Conservation (phyloP, 2,113 vertebrate species). For the Calyptomena viridis region DNA sequence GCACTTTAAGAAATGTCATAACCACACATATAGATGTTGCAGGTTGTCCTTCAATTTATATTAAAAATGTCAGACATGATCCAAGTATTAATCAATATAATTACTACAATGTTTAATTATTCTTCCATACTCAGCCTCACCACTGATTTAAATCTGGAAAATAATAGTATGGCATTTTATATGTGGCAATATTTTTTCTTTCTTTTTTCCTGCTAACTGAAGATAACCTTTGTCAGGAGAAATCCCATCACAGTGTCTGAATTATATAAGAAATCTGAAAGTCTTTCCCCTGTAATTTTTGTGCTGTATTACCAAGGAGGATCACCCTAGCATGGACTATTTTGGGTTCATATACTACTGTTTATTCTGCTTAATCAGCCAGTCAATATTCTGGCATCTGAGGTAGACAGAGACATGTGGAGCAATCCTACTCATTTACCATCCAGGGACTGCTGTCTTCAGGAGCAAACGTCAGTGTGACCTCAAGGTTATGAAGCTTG, state of each 20-base stretch:
- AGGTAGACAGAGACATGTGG: neutral
- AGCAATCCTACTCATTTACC: neutral
- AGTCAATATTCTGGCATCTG: neutral
- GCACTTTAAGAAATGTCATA: constrained; percentile 37
- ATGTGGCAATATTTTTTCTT: neutral
- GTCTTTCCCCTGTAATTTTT: neutral
- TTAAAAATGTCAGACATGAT: constrained; percentile 59
- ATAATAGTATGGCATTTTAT: neutral
- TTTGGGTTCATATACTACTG: neutral
- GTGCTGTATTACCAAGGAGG: neutral
- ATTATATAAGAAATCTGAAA: neutral
- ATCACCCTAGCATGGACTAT: neutral
- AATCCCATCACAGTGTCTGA: neutral
- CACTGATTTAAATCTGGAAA: constrained; percentile 30
- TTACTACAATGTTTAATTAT: constrained; percentile 38
- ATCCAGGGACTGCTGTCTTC: neutral
- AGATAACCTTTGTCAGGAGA: neutral
- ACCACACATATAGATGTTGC: constrained; percentile 4
- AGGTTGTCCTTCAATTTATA: constrained; percentile 39
- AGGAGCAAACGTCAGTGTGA: neutral
- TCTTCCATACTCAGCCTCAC: constrained; percentile 19
- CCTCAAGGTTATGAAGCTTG: neutral
- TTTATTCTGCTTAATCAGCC: neutral
- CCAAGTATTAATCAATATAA: constrained; percentile 57
- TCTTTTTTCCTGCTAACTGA: neutral